These are phyloP conservation scores for Pollenia amentaria DNA, from an alignment of 2,888 invertebrate genomes.

Conservation along the genomic window DNA sequence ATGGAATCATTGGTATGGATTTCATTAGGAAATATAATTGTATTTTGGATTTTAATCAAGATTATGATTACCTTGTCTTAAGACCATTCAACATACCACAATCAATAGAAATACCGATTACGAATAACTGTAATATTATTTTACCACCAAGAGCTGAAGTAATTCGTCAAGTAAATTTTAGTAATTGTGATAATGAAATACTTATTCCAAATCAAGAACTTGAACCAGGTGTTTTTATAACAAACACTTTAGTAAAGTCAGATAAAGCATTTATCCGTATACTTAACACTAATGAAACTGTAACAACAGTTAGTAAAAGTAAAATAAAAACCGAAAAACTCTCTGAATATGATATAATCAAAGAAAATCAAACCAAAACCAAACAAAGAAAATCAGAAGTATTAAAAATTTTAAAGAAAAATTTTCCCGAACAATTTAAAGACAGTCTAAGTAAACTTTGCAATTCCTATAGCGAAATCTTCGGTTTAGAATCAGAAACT, in stretches of 20 bases:
- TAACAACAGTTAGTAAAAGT: background rate
- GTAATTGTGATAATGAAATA: background rate
- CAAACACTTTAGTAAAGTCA: background rate
- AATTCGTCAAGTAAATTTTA: too few species aligned
- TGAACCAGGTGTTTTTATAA: background rate
- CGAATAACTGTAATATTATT: too few species aligned
- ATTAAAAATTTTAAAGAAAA: background rate
- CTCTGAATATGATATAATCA: background rate
- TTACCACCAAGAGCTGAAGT: too few species aligned
- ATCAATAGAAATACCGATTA: background rate
- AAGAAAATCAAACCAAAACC: too few species aligned
- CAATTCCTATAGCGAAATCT: too few species aligned
- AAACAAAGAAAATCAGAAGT: too few species aligned
- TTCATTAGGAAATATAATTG: slow-evolving; percentile 17
- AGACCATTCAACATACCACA: background rate
- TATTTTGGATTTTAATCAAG: background rate
- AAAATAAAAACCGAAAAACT: background rate
- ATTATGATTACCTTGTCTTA: background rate
- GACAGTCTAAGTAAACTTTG: too few species aligned
- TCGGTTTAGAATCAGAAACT: too few species aligned
- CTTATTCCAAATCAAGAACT: background rate
- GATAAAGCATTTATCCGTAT: background rate
- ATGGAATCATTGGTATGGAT: slow-evolving; percentile 13
- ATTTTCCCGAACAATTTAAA: too few species aligned
- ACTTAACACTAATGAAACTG: background rate